Evolutionary conservation across 1,140 invertebrate genomes (phyloP).

Genomic region (Drosophila arizonae): DNA sequence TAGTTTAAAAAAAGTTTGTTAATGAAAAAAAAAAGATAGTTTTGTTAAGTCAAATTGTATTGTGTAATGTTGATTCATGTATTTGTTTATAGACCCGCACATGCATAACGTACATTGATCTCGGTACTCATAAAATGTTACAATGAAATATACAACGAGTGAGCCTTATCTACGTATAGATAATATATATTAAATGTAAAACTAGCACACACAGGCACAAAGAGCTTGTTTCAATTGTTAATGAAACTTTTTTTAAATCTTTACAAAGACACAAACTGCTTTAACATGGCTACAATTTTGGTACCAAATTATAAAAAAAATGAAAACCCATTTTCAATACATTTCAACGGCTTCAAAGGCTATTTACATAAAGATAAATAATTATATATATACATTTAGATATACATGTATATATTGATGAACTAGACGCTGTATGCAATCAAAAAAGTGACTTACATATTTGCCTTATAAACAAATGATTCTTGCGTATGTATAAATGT

Average conservation of each 20-base stretch:
- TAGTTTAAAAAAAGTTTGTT: slow-evolving; percentile 38
- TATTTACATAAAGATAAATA: slow-evolving; percentile 31
- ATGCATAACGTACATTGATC: slow-evolving; percentile 36
- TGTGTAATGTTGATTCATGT: slow-evolving; percentile 17
- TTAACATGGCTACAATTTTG: slow-evolving; percentile 49
- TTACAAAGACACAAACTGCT: slow-evolving; percentile 50
- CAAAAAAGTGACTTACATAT: slow-evolving; percentile 69
- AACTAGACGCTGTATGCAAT: slow-evolving; percentile 66
- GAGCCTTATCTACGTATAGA: slow-evolving; percentile 51
- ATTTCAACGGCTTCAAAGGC: slow-evolving; percentile 57
- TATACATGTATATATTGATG: slow-evolving; percentile 39
- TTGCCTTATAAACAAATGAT: slow-evolving; percentile 65
- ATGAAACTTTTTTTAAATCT: slow-evolving; percentile 46
- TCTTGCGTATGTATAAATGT: slow-evolving; percentile 38
- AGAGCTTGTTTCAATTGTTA: slow-evolving; percentile 43
- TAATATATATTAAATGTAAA: slow-evolving; percentile 13
- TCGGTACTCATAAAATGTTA: slow-evolving; percentile 44
- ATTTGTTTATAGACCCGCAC: slow-evolving; percentile 24
- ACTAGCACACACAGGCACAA: slow-evolving; percentile 52
- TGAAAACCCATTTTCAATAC: slow-evolving; percentile 50
- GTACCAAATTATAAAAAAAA: slow-evolving; percentile 40
- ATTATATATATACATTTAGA: slow-evolving; percentile 38
- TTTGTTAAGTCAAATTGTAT: slow-evolving; percentile 26
- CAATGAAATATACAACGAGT: slow-evolving; percentile 48
- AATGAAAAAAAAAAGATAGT: slow-evolving; percentile 5